Evolutionary conservation across 2,797 vertebrate genomes (phyloP), one percentile per base, ranked within the genome.

Genomic region (Melanotaenia maccullochi): DNA sequence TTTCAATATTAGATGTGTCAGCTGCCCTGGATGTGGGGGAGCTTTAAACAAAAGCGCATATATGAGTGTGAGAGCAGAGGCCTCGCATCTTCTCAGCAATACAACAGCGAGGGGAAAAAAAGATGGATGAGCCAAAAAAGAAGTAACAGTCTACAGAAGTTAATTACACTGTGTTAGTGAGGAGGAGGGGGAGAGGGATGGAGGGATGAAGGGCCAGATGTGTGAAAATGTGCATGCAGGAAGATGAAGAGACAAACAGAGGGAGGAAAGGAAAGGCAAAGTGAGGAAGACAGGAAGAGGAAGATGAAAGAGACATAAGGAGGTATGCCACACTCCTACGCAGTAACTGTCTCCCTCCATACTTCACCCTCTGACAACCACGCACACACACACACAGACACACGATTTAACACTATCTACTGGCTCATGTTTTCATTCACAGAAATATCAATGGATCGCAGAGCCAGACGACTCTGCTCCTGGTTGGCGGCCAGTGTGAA

Each of bases 1-100:
- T 82, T 88, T 87, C 66, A 86, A 80, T 77, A 88, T 88, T 68
- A 81, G 85, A 87, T 69, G 85, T 87, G 87, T 91, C 87, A 89
- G 81, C 80, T 78, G 72, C 76, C 40, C 73, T 75, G 75, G 61
- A 73, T 75, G 85, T 67, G 78, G 67, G 78, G 73, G 79, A 68
- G 84, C 42, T 70, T 85, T 80, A 89, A 87, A 86, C 84, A 87
- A 82, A 84, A 86, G 84, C 51, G 40, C 76, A 77, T 80, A 78
- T 49, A 49, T 71, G 64, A 69, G 64, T 62, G 65, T 28, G 30
- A 4, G 51, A 73, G 75, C 2, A 8, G 52, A 68, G 62, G 68
- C 49, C 66, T 22, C 22, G 28, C 28, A 40, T 49, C 38, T 20
- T 33, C 77, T 5, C 30, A 51, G 42, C 12, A 18, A 40, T 18